Evolutionary conservation across 53 echinoderm and acorn worm species (phyloP).

Genomic region (Patiria pectinifera): DNA sequence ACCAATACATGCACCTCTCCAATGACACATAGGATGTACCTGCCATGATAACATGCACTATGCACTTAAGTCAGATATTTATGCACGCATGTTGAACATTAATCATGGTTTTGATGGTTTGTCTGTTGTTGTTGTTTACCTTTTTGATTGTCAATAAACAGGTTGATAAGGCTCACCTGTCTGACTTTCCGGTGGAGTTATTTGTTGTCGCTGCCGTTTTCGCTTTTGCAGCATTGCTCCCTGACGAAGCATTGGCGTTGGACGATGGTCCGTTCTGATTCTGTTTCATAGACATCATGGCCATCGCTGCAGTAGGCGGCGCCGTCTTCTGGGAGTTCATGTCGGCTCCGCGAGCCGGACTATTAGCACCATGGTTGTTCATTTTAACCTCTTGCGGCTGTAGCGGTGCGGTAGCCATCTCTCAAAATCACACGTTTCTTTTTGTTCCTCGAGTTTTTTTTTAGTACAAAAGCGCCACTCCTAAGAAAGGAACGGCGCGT

Average conservation of each 20-base stretch:
- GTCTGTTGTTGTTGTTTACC: too few relatives aligned
- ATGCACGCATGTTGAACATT: too few relatives aligned
- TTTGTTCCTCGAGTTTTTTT: neutral
- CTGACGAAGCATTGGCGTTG: neutral
- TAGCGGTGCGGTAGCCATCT: slow-evolving; percentile 87
- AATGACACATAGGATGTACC: too few relatives aligned
- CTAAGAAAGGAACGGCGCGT: slow-evolving; percentile 27
- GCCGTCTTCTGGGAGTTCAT: slow-evolving; percentile 17
- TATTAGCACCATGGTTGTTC: slow-evolving; percentile 77
- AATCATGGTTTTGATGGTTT: too few relatives aligned
- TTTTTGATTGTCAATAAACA: too few relatives aligned
- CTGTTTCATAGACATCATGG: slow-evolving; percentile 37
- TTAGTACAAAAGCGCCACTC: slow-evolving; percentile 68
- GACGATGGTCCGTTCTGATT: slow-evolving; percentile 53
- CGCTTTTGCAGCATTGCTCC: slow-evolving; percentile 9
- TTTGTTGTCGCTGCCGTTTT: slow-evolving; percentile 12
- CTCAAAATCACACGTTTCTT: neutral
- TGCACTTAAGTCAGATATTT: too few relatives aligned
- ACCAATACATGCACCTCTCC: too few relatives aligned
- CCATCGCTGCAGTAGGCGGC: slow-evolving; percentile 34
- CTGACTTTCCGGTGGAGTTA: slow-evolving; percentile 54
- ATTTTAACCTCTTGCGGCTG: slow-evolving; percentile 66
- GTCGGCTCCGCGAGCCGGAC: slow-evolving; percentile 61
- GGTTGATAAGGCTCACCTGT: neutral
- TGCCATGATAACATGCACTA: too few relatives aligned